Conservation (phyloP, 2,113 vertebrate genomes). For the Pardalotus punctatus region DNA sequence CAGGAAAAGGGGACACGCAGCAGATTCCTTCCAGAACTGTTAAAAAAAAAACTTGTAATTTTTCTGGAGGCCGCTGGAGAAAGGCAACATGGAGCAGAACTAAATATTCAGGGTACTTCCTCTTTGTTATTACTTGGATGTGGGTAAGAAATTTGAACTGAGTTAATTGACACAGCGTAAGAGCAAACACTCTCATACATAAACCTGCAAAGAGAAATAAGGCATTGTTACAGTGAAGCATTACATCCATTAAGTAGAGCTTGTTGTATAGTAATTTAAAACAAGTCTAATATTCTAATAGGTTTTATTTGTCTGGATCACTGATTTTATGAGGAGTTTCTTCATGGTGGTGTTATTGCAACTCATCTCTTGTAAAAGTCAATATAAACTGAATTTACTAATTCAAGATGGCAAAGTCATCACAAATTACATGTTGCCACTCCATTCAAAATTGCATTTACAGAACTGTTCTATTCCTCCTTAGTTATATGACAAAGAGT, state of each 20-base stretch:
- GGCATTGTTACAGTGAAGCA: accelerated
- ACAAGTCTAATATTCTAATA: background rate
- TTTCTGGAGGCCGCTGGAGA: background rate
- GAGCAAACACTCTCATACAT: background rate
- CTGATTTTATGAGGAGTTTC: background rate
- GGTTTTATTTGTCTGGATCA: background rate
- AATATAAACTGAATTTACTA: background rate
- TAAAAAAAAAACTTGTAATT: background rate
- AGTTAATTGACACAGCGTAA: background rate
- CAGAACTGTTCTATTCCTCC: background rate
- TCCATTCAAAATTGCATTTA: background rate
- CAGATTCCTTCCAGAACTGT: background rate
- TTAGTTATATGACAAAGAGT: background rate
- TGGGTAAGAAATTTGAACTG: background rate
- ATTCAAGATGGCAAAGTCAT: background rate
- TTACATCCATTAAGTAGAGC: background rate
- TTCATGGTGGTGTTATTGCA: background rate
- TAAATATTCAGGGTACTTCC: background rate
- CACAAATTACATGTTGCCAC: background rate
- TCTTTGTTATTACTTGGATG: background rate
- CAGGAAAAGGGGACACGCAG: background rate
- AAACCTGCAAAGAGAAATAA: background rate
- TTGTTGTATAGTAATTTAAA: background rate
- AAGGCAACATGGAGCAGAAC: background rate
- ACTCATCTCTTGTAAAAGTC: background rate